Evolutionary conservation across 2,888 invertebrate genomes (phyloP).

Genomic region (Deilephila porcellus): DNA sequence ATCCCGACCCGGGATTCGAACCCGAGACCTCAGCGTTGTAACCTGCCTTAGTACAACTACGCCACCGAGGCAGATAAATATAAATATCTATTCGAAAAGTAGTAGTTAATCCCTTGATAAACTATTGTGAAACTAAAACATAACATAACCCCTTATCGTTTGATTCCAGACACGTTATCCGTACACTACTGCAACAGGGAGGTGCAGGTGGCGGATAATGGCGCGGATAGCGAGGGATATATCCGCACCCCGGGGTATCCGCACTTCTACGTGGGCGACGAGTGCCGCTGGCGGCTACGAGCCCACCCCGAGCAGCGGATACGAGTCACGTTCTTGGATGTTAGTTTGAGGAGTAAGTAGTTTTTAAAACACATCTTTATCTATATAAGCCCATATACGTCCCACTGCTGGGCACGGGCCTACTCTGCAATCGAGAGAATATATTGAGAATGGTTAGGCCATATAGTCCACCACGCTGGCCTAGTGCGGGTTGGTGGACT

Average conservation of each 20-base stretch:
- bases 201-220: conserved; percentile 67
- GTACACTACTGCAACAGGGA: conserved; percentile 85
- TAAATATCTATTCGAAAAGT: no score
- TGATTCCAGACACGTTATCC: conserved; percentile 77
- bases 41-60: no score
- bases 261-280: conserved; percentile 88
- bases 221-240: conserved; percentile 85
- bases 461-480: no score
- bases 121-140: not conserved
- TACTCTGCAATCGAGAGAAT: no score
- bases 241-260: conserved; percentile 90
- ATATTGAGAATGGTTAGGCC: no score
- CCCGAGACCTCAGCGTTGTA: no score
- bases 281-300: conserved; percentile 88
- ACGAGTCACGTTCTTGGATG: conserved; percentile 87
- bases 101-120: no score
- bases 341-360: conserved; percentile 88
- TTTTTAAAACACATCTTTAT: not conserved
- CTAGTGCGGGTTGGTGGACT: no score
- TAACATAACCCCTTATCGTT: not conserved
- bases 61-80: no score
- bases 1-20: no score
- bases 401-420: no score
- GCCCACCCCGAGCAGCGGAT: conserved; percentile 87
- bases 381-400: no score